Evolutionary conservation across 1,140 invertebrate species (phyloP).

Genomic region (Leptinotarsa texana): DNA sequence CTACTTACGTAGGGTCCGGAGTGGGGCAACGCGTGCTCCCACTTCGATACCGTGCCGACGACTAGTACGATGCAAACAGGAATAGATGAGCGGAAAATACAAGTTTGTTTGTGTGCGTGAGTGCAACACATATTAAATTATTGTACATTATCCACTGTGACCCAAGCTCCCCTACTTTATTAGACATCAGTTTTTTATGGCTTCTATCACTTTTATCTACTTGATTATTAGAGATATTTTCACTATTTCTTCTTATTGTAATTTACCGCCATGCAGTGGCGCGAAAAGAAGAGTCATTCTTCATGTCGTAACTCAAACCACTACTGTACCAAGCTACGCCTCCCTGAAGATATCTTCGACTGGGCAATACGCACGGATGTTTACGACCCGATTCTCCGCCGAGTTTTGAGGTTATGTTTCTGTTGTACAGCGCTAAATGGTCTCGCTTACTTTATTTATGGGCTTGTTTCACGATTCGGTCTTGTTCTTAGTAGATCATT

Average conservation of each 20-base stretch:
- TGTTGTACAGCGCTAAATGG: constrained; percentile 30
- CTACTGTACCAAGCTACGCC: constrained; percentile 1
- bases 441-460: constrained; percentile 32
- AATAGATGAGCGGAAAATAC: too few relatives aligned
- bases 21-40: too few relatives aligned
- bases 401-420: constrained; percentile 32
- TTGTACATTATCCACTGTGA: too few relatives aligned
- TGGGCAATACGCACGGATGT: constrained; percentile 35
- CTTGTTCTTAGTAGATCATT: neutral
- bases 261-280: neutral
- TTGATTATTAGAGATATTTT: neutral
- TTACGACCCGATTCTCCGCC: constrained; percentile 32
- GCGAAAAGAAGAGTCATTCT: neutral
- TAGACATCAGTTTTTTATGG: too few relatives aligned
- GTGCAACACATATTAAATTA: too few relatives aligned
- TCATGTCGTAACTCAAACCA: constrained; percentile 5
- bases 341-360: neutral
- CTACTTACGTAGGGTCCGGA: too few relatives aligned
- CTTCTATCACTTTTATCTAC: too few relatives aligned
- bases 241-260: neutral
- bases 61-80: too few relatives aligned
- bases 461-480: neutral
- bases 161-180: too few relatives aligned
- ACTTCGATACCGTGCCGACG: too few relatives aligned
- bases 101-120: too few relatives aligned